Base-by-base conservation (phyloP, 2,113 vertebrate genomes). In the Seriola rivoliana region DNA sequence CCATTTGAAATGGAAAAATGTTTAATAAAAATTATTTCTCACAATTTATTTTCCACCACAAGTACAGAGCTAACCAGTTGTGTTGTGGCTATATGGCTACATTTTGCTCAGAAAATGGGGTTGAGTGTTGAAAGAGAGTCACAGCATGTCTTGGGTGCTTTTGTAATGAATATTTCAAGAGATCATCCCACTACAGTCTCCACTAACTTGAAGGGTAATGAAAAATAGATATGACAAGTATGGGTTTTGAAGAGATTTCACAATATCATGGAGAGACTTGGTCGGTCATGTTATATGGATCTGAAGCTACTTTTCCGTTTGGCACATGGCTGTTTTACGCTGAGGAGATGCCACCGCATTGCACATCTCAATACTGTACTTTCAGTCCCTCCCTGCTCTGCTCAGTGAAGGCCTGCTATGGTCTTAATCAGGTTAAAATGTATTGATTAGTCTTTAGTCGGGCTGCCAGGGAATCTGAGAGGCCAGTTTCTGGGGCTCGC, bases 151-250 rank as follows among this genome's bases (percentile, higher is more conserved):
- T 68, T 73, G 64, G 88, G 71, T 76, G 81, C 63, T 75, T 87
- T 75, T 75, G 46, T 74, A 38, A 89, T 91, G 52, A 90, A 93
- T 91, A 88, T 90, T 93, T 90, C 42, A 93, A 80, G 73, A 82
- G 81, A 89, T 89, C 80, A 72, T 62, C 77, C 82, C 81, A 71
- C 50, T 62, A 57, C 85, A 77, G 58, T 82, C 86, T 78, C 67
- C 73, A 82, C 69, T 80, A 89, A 87, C 67, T 88, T 82, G 85
- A 90, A 84, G 81, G 83, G 36, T 83, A 64, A 91, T 93, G 82
- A 91, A 90, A 91, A 91, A 91, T 91, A 72, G 55, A 92, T 87
- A 36, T 60, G 82, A 86, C 82, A 84, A 80, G 84, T 75, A 40
- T 42, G 46, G 58, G 36, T 80, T 91, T 85, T 76, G 78, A 87